These are phyloP conservation scores for Cantharis rustica DNA, from an alignment of 2,888 invertebrate species.

Conservation along the genomic window DNA sequence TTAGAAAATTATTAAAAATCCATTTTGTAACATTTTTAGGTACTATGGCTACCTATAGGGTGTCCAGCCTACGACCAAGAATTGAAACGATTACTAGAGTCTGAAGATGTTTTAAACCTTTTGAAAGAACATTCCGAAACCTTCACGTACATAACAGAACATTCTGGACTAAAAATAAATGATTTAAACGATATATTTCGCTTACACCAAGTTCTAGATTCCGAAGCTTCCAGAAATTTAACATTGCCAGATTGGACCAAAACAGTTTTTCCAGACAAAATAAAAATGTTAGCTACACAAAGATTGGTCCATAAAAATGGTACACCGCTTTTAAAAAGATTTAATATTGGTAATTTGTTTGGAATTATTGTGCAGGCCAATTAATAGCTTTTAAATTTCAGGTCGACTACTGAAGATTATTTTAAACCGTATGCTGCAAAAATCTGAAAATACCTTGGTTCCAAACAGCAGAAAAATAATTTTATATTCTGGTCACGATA, in stretches of 20 bases:
- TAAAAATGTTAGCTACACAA: neutral
- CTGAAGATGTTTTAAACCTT: neutral
- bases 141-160: neutral
- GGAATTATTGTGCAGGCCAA: no score
- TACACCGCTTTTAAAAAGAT: neutral
- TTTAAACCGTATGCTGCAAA: slow-evolving; percentile 39
- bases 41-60: neutral
- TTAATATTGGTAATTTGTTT: neutral
- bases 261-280: neutral
- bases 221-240: neutral
- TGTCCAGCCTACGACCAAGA: neutral
- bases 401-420: slow-evolving; percentile 50
- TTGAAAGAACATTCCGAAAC: neutral
- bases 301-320: neutral
- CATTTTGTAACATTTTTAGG: neutral
- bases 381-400: slow-evolving; percentile 15
- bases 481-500: slow-evolving; percentile 50
- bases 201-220: neutral
- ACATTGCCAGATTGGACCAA: neutral
- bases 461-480: slow-evolving; percentile 43
- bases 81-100: neutral
- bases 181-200: neutral
- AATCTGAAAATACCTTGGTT: slow-evolving; percentile 34
- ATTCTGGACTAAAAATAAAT: neutral
- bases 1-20: neutral